Evolutionary conservation across 53 echinoderm and acorn worm genomes (phyloP), one percentile per base, ranked within the genome.

Genomic region (Arbacia lixula): DNA sequence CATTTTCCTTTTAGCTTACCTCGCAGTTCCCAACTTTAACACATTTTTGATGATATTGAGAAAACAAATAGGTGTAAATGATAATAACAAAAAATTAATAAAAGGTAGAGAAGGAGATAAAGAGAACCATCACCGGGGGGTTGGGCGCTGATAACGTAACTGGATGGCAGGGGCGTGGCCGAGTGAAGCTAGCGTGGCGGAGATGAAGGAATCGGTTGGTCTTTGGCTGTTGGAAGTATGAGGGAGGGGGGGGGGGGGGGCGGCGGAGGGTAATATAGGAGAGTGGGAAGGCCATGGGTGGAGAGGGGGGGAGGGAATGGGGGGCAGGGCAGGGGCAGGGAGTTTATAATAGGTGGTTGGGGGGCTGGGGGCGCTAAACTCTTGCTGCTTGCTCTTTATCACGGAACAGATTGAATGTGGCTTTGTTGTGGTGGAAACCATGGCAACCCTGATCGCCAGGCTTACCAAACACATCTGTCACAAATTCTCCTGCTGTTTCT

Each of bases 51-150:
- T 46, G 49, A 46, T 10, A 46, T 14, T 10, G 49, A 46, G 8
- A 46, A 46, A 8, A 46, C 8, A 46, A 46, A 46, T 46, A 46
- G 14, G 8, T 46, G 49, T 14, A 46, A 46, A 46, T 10, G 8
- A 46, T 10, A 8, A 46, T 46, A 46, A 10, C 14, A 46, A 46
- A 14, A 8, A 46, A 46, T 8, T 14, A 46, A 10, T 46, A 14
- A 46, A 14, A 46, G 49, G 8, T 46, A 14, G 49, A 46, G 49
- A 14, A 14, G n/a, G n/a, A 66, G 26, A 69, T 9, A 64, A 28
- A 69, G 26, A 69, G 69, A 69, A 69, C 69, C 69, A 69, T 69
- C 69, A 69, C 69, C 69, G 43, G 43, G 42, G 69, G 42, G 49
- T 8, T 46, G 14, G 17, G 17, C 43, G 69, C 42, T 24, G 69